Evolutionary conservation across 2,888 invertebrate species (phyloP).

Genomic region (Phytoseiulus persimilis): DNA sequence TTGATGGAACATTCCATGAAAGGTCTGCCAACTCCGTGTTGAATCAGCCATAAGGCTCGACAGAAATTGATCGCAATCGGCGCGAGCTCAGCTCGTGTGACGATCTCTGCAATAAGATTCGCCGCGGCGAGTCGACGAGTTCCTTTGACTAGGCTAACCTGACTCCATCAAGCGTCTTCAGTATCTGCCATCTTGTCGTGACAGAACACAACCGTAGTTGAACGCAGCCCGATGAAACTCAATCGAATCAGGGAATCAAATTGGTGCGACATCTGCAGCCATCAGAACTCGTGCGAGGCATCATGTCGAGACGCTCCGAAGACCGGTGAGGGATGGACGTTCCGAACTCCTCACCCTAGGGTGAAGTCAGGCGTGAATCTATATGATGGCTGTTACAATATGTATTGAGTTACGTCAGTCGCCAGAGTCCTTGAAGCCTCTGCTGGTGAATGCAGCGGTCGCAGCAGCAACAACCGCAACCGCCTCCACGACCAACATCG

Average conservation of each 20-base stretch:
- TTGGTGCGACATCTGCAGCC: background rate
- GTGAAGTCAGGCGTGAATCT: background rate
- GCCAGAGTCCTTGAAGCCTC: background rate
- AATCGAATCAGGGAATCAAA: background rate
- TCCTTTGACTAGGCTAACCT: too few species aligned
- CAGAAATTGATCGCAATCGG: background rate
- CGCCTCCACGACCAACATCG: background rate
- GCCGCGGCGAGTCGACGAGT: too few species aligned
- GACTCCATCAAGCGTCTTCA: too few species aligned
- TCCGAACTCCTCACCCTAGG: background rate
- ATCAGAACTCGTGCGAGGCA: background rate
- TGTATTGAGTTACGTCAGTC: constrained; percentile 5
- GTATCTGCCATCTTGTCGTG: too few species aligned
- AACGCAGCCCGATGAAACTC: too few species aligned
- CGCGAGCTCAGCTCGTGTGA: too few species aligned
- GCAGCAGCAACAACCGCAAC: background rate
- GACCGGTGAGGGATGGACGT: background rate
- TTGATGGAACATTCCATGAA: background rate
- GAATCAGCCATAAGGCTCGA: background rate
- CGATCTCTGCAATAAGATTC: too few species aligned
- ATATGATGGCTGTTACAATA: background rate
- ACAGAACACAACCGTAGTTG: too few species aligned
- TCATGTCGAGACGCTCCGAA: background rate
- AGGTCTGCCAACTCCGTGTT: background rate
- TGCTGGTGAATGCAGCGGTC: background rate